Percentiles rank a stretch among this genome's conserved stretches.
phyloP scores from a whole-genome alignment of 2,797 vertebrate genomes.

The Alectoris magna region DNA sequence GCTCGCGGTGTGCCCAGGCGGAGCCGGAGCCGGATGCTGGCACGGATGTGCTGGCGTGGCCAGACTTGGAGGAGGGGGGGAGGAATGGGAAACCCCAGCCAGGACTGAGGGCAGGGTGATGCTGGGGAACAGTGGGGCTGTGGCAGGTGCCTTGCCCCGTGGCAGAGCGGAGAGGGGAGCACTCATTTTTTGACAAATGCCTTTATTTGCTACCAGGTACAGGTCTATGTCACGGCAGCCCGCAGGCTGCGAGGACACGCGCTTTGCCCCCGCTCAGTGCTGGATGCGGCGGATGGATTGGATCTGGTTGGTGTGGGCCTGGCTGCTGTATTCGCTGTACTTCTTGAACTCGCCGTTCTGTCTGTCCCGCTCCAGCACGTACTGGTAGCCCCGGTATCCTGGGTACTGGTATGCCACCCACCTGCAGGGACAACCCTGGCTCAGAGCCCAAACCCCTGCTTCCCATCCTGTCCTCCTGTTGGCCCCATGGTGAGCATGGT shows the following conservation, averaged over 20 bases:
- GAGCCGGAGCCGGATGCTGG: slow-evolving; percentile 54
- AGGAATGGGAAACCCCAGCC: neutral
- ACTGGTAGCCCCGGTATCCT: slow-evolving; percentile 97
- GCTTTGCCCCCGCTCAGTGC: slow-evolving; percentile 85
- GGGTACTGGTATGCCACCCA: slow-evolving; percentile 98
- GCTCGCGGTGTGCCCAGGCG: neutral
- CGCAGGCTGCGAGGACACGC: neutral
- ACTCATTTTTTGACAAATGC: slow-evolving; percentile 60
- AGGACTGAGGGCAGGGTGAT: neutral
- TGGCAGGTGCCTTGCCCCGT: neutral
- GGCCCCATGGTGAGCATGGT: fast-evolving
- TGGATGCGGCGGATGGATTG: slow-evolving; percentile 97
- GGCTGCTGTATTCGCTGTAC: slow-evolving; percentile 94
- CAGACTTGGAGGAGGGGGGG: neutral
- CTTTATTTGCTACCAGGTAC: slow-evolving; percentile 77
- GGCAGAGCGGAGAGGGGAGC: neutral
- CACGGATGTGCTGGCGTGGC: slow-evolving; percentile 61
- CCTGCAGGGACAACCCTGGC: slow-evolving; percentile 69
- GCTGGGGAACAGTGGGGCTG: neutral
- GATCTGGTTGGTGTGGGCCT: slow-evolving; percentile 97
- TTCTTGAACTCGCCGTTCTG: slow-evolving; percentile 94
- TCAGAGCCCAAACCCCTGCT: neutral
- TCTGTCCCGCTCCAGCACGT: slow-evolving; percentile 94
- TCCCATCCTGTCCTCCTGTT: neutral
- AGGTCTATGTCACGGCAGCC: slow-evolving; percentile 53